These are phyloP conservation scores for Beaufortia kweichowensis DNA, from an alignment of 2,113 vertebrate genomes.

Conservation along the genomic window DNA sequence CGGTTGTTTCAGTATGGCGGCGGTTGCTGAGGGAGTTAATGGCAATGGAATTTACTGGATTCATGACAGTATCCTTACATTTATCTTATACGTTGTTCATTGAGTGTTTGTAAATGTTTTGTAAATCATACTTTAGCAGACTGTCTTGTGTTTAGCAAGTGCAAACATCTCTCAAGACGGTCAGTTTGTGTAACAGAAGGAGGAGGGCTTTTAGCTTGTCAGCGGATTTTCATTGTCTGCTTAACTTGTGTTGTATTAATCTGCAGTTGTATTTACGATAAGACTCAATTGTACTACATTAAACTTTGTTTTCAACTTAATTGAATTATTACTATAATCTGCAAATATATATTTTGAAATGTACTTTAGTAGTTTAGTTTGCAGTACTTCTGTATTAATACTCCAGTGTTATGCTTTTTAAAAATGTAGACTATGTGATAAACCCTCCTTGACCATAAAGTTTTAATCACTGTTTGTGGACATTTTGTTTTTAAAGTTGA, in stretches of 20 bases:
- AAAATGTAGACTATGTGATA: background rate
- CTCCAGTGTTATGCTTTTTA: no score
- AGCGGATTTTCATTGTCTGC: slow-evolving; percentile 19
- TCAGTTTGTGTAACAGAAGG: background rate
- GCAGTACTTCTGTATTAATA: background rate
- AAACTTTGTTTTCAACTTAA: background rate
- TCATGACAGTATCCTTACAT: slow-evolving; percentile 77
- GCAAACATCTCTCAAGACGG: background rate
- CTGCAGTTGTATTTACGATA: background rate
- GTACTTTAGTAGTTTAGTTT: no score
- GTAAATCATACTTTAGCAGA: background rate
- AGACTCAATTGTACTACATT: background rate
- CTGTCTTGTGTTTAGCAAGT: background rate
- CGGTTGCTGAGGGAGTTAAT: slow-evolving; percentile 59
- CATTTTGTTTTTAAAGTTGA: no score
- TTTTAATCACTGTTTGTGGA: background rate
- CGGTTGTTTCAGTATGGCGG: slow-evolving; percentile 98
- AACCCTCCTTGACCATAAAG: background rate
- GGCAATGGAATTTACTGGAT: slow-evolving; percentile 73
- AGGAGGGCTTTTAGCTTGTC: slow-evolving; percentile 5
- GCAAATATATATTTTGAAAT: no score
- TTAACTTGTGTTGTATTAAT: background rate
- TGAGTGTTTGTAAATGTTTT: background rate
- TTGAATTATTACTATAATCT: background rate
- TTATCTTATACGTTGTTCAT: background rate